Conservation (phyloP, 2,797 vertebrate species). For the Poliocrania exsul region DNA sequence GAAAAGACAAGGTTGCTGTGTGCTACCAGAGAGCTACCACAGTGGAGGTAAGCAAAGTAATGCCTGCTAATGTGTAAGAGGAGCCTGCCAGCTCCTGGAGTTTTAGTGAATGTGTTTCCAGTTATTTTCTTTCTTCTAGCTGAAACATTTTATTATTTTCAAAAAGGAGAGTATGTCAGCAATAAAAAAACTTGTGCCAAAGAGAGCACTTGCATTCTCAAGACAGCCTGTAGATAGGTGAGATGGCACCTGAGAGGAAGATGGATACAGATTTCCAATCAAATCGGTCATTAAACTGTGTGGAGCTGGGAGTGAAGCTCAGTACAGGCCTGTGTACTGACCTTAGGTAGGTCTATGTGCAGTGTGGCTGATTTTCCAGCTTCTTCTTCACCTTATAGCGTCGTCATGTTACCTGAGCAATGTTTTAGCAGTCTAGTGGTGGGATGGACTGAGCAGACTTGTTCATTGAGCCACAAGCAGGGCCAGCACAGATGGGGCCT, state of each 20-base stretch:
- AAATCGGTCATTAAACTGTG: background rate
- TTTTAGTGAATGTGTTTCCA: background rate
- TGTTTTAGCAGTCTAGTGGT: background rate
- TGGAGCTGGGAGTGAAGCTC: background rate
- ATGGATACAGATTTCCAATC: background rate
- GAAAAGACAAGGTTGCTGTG: background rate
- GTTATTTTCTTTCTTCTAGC: background rate
- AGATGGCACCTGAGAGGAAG: background rate
- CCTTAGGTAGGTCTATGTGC: background rate
- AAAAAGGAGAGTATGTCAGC: background rate
- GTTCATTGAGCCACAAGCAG: background rate
- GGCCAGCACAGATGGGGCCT: background rate
- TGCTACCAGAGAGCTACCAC: background rate
- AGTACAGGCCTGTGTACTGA: background rate
- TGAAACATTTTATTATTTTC: background rate
- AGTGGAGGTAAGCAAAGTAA: background rate
- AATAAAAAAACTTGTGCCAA: background rate
- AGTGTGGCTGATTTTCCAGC: background rate
- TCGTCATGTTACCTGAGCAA: background rate
- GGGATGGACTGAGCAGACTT: background rate
- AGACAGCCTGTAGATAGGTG: background rate
- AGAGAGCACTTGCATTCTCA: background rate
- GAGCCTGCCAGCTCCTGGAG: background rate
- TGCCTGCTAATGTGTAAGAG: rapidly evolving
- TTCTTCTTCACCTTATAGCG: background rate